Base-by-base conservation (phyloP, 2,797 vertebrate genomes). In the Channa striata region DNA sequence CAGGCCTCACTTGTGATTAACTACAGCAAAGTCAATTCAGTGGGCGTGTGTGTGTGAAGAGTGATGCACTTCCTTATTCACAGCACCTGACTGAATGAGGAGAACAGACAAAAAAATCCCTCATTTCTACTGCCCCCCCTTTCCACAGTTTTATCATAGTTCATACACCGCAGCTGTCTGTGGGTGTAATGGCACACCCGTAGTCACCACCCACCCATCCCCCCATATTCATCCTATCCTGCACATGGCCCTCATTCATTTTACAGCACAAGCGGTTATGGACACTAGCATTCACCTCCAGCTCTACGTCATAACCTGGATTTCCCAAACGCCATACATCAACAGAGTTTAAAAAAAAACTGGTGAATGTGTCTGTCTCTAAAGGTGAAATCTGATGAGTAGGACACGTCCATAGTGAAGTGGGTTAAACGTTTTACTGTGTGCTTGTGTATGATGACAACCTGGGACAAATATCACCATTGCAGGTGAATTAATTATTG, bases 11-110 rank as follows among this genome's bases (percentile, higher is more conserved):
- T 30, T 1, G n/a, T 52, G 42, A 64, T 52, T 25, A 72, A 71
- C 53, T 56, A 44, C 76, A 62, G 73, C 73, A 77, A 79, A 74
- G 78, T 63, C 77, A 80, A 68, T 30, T 30, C 25, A 63, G 0
- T 25, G 42, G 14, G 34, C 34, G 25, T 48, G 44, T 42, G 11
- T 48, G 37, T 17, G 49, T 14, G 49, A 5, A 8, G 1, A 37
- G 20, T 14, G 61, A 65, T 42, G 52, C 50, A 20, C 36, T 17
- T 10, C n/a, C 23, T 72, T 2, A 0, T 0, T 61, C n/a, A 39
- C 49, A 52, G 5, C 10, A 12, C 5, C n/a, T 51, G n/a, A 11
- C 49, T 56, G 36, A 74, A 19, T 11, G 5, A 37, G 23, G 43
- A 2, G 20, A 57, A 21, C 11, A 6, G 47, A 44, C 16, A 59